These are phyloP conservation scores for Ametastegia equiseti DNA, from an alignment of 2,888 invertebrate genomes.

Conservation along the genomic window DNA sequence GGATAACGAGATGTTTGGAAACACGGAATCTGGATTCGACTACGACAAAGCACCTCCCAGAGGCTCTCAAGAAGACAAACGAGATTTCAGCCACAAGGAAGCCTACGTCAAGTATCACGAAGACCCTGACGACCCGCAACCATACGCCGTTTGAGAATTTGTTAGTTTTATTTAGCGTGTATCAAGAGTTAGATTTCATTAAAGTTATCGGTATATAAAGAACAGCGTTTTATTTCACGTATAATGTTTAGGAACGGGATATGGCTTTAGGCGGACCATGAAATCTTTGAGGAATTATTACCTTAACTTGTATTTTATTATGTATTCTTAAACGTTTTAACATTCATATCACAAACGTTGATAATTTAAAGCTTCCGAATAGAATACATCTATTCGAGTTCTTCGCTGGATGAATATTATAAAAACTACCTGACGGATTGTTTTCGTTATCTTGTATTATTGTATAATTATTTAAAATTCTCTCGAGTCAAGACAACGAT, in stretches of 20 bases:
- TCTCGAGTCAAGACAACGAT: too few relatives aligned
- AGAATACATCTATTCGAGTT: background rate
- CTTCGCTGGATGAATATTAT: background rate
- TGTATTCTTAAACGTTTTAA: background rate
- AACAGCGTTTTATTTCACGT: background rate
- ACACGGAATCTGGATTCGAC: slow-evolving; percentile 83
- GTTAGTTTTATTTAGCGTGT: background rate
- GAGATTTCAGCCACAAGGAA: slow-evolving; percentile 88
- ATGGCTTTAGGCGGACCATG: background rate
- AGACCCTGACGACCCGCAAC: slow-evolving; percentile 84
- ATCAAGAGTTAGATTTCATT: background rate
- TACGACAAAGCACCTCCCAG: slow-evolving; percentile 87
- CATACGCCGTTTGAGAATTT: slow-evolving; percentile 81
- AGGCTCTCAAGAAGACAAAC: slow-evolving; percentile 89
- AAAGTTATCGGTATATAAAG: background rate
- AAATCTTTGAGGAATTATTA: background rate
- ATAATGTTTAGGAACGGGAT: background rate
- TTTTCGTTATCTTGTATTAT: too few relatives aligned
- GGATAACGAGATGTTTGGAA: slow-evolving; percentile 84
- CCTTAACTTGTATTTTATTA: slow-evolving; percentile 19
- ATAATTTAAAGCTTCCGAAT: slow-evolving; percentile 34
- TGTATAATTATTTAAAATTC: too few relatives aligned
- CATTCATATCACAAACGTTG: slow-evolving; percentile 42
- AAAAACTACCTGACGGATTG: background rate
- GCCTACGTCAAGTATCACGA: slow-evolving; percentile 89